These are phyloP conservation scores for Drosophila limbata DNA, from an alignment of 2,888 invertebrate genomes.

Conservation along the genomic window DNA sequence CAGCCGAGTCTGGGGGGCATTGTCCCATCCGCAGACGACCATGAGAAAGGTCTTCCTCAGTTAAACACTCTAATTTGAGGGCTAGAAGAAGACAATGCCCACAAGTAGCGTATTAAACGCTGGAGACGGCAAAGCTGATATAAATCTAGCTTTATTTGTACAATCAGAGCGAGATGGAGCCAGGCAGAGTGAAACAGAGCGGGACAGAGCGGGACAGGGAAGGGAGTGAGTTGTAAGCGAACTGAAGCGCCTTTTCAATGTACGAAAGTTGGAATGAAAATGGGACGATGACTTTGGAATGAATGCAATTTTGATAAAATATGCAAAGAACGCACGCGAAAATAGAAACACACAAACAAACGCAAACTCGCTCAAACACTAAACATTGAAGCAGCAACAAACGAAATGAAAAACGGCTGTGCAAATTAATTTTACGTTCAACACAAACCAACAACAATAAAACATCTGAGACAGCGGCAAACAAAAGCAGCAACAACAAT, in stretches of 20 bases:
- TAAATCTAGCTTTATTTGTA: conserved; percentile 51
- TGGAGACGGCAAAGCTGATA: conserved; percentile 44
- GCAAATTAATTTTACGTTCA: conserved; percentile 73
- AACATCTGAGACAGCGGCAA: conserved; percentile 54
- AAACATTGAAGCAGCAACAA: conserved; percentile 63
- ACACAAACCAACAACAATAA: conserved; percentile 58
- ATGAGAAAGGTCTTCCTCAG: neutral
- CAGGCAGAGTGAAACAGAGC: neutral
- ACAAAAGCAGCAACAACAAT: conserved; percentile 38
- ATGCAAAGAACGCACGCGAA: conserved; percentile 71
- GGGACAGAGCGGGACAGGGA: neutral
- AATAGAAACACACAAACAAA: conserved; percentile 30
- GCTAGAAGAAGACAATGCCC: conserved; percentile 30
- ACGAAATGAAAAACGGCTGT: conserved; percentile 76
- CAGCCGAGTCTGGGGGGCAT: neutral
- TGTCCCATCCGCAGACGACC: conserved; percentile 1
- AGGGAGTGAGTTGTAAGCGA: conserved; percentile 34
- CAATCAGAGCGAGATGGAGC: conserved; percentile 1
- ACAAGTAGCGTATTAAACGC: conserved; percentile 32
- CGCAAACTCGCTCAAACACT: conserved; percentile 51
- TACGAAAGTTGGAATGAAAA: conserved; percentile 42
- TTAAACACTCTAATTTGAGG: conserved; percentile 47
- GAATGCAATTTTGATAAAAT: conserved; percentile 76
- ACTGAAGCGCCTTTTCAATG: conserved; percentile 64
- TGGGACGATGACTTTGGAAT: conserved; percentile 60